Evolutionary conservation across 2,888 invertebrate species (phyloP).

Genomic region (Lasioglossum leucozonium): DNA sequence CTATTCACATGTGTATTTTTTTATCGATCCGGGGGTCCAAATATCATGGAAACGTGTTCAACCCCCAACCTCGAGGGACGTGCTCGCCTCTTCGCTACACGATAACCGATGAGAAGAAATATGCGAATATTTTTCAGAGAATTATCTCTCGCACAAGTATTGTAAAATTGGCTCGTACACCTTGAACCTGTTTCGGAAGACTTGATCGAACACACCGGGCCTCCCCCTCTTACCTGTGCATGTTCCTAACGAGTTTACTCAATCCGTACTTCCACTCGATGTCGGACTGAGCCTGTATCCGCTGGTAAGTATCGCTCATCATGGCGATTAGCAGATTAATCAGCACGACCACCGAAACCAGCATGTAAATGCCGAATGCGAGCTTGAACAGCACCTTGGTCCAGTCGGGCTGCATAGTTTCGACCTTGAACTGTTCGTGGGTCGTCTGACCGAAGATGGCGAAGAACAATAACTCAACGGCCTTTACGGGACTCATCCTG

Average conservation of each 20-base stretch:
- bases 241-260: constrained; percentile 98
- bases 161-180: not conserved
- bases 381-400: constrained; percentile 95
- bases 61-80: accelerated
- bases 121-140: not conserved
- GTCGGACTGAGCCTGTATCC: constrained; percentile 99
- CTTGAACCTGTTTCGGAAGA: not conserved
- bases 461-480: constrained; percentile 99
- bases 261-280: constrained; percentile 99
- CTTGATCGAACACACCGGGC: not conserved
- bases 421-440: constrained; percentile 91
- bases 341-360: constrained; percentile 99
- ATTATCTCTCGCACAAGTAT: not conserved
- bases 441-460: constrained; percentile 98
- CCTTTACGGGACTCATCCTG: constrained; percentile 95
- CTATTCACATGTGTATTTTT: not conserved
- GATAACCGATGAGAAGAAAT: not conserved
- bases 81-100: not conserved
- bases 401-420: constrained; percentile 91
- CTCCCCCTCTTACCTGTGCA: constrained; percentile 88
- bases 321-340: constrained; percentile 99
- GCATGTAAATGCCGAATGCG: constrained; percentile 97
- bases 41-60: not conserved
- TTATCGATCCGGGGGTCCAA: too few species aligned
- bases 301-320: constrained; percentile 99